Evolutionary conservation across 2,888 invertebrate species (phyloP), one percentile per base, ranked within the genome.

Genomic region (Nudaria mundana): DNA sequence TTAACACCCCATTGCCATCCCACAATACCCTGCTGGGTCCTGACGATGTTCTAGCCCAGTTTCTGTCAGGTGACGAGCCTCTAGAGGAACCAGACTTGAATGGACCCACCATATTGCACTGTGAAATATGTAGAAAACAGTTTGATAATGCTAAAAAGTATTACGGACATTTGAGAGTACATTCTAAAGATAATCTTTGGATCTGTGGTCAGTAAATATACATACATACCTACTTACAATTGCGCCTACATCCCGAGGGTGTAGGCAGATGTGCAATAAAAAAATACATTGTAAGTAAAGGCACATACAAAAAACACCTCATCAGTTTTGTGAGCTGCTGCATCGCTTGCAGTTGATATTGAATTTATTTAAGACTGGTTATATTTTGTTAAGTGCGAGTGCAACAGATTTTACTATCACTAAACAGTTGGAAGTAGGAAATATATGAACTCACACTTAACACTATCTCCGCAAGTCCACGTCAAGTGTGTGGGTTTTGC

Each of bases 91-190:
- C 86, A 0, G 85, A 85, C 47, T 56, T 86, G 12, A 87, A 84
- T 40, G 87, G 86, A 0, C 87, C 86, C 1, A 79, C 88, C 1
- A 82, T 76, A 3, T 56, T 86, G 24, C 81, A 84, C 39, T 88
- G 88, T 41, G 88, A 88, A 50, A 87, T 88, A 34, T 88, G 88
- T 56, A 67, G 68, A 14, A 87, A 85, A 52, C 72, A 78, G 47
- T 88, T 88, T 61, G 86, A 85, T 41, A 87, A 86, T 45, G 84
- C 86, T 7, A 84, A 82, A 46, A 87, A 86, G 49, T 88, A 88
- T 52, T 86, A 86, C 54, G 88, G 88, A 7, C 88, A 88, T 60
- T 56, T 88, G 37, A 64, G 86, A 43, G 81, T 87, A 5, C 88
- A 88, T 63, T 83, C 87, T 1, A 87, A 86, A 44, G 81, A 85